Conservation (phyloP, 2,113 vertebrate species). For the Pelecanoides urinatrix region DNA sequence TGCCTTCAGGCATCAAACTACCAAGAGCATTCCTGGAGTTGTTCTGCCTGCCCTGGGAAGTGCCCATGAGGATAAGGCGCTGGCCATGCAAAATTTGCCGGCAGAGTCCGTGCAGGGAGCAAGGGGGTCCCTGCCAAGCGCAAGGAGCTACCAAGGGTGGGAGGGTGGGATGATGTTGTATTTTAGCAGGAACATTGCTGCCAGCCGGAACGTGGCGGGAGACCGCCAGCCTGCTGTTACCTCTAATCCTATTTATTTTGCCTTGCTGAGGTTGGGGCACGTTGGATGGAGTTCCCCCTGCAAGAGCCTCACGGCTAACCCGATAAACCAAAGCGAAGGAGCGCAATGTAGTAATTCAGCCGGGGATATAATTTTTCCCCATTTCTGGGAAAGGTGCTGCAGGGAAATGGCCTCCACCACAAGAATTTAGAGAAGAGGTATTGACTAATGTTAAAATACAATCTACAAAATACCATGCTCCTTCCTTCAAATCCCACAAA, state of each 20-base stretch:
- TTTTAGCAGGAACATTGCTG: not conserved
- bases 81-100: not conserved
- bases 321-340: not conserved
- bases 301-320: not conserved
- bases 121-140: rapidly evolving
- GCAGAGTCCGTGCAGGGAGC: not conserved
- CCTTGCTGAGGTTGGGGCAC: not conserved
- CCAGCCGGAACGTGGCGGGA: no score
- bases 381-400: not conserved
- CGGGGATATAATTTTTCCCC: not conserved
- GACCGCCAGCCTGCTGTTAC: not conserved
- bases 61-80: not conserved
- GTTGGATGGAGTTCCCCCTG: not conserved
- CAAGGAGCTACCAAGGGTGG: not conserved
- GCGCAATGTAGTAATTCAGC: not conserved
- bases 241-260: not conserved
- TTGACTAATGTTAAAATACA: not conserved
- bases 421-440: not conserved
- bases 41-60: not conserved
- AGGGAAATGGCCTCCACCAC: not conserved
- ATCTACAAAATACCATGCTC: not conserved
- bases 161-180: not conserved
- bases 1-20: not conserved
- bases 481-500: not conserved
- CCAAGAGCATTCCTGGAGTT: not conserved